Base-by-base conservation (phyloP, 1,140 invertebrate genomes). In the Calycopis cecrops region DNA sequence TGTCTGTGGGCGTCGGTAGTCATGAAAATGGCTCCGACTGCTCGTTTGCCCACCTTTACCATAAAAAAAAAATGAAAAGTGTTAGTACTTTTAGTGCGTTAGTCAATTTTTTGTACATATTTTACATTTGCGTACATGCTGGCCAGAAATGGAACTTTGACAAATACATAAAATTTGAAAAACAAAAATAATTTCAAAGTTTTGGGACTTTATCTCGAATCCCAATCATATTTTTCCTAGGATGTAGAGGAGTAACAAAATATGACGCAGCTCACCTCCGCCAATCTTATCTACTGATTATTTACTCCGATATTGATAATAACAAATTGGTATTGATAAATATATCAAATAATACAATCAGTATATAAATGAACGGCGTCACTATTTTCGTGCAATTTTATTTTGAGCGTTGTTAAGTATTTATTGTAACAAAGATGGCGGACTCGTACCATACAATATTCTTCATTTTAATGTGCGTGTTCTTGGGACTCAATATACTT, bases 401-500 rank as follows among this genome's bases (percentile, higher is more conserved):
- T 6, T 28, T 52, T 16, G 12, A n/a, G 4, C 9, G 1, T 1
- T 9, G 11, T 16, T 35, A 38, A n/a, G n/a, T 18, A 21, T 33
- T 52, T 38, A 35, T 18, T 28, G 14, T n/a, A 48, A 55, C 44
- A 14, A n/a, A 35, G 35, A n/a, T n/a, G 40, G 37, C 12, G 14
- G 44, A 44, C 28, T 55, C 42, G 35, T 49, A 37, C 11, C 49
- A 52, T 10, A 56, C 42, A 7, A 7, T 57, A 28, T 65, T 65
- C 34, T 55, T 63, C 35, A 47, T 60, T 18, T 14, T 54, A 10
- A 40, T 49, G 42, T 53, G 52, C 35, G 52, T 35, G 12, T 10
- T 60, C 28, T 42, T 65, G 12, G 11, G 18, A 35, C 9, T 65
- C 16, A 65, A 65, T 52, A 11, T 65, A 11, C 35, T 62, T n/a